phyloP scores from a whole-genome alignment of 2,113 vertebrate species.

The Daboia siamensis region DNA sequence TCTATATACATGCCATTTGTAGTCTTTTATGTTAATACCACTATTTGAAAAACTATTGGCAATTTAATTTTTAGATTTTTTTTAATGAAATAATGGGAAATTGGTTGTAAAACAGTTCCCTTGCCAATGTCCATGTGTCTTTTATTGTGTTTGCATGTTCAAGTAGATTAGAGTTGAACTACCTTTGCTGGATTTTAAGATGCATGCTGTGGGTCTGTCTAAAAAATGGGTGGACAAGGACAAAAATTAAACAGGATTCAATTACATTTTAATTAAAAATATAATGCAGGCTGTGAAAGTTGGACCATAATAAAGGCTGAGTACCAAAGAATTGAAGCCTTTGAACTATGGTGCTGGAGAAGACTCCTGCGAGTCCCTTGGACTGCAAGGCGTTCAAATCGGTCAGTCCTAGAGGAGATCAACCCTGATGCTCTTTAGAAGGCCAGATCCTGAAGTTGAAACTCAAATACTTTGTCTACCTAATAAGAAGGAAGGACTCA shows the following conservation, averaged over 20 bases:
- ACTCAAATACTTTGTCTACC: too few relatives aligned
- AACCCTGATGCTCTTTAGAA: too few relatives aligned
- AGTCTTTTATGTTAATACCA: not conserved
- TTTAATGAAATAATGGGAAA: not conserved
- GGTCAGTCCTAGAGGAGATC: too few relatives aligned
- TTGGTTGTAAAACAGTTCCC: not conserved
- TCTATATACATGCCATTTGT: not conserved
- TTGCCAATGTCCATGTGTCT: not conserved
- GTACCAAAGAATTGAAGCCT: too few relatives aligned
- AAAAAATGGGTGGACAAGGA: not conserved
- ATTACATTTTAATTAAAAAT: not conserved
- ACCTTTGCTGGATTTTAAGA: not conserved
- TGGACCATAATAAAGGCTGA: too few relatives aligned
- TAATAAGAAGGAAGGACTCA: too few relatives aligned
- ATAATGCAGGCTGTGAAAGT: not conserved
- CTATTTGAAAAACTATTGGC: not conserved
- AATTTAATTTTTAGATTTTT: not conserved
- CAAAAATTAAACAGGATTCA: not conserved
- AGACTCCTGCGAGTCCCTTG: too few relatives aligned
- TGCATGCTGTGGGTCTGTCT: not conserved
- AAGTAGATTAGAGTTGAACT: not conserved
- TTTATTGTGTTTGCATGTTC: not conserved
- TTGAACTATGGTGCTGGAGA: too few relatives aligned
- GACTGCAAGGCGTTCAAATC: too few relatives aligned
- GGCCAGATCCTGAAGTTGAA: too few relatives aligned